Base-by-base conservation (phyloP, 2,888 invertebrate species). In the Morpho deidamia region DNA sequence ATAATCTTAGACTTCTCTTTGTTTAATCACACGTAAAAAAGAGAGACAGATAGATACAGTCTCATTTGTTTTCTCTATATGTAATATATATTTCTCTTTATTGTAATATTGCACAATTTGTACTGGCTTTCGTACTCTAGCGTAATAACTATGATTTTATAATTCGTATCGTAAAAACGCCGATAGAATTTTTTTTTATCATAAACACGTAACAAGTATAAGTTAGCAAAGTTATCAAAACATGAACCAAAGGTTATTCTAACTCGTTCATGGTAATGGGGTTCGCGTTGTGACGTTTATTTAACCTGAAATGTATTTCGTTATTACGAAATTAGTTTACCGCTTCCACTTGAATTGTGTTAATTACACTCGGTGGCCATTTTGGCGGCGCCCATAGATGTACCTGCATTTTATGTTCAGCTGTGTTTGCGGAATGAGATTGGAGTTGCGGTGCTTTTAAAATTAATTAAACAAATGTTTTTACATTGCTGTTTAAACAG, bases 341-440 rank as follows among this genome's bases (percentile, higher is more conserved):
- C 51, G 62, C 55, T 65, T 67, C 58, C 55, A 62, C 60, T 64
- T 66, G 58, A 61, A 56, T 59, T 63, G 51, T 62, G 68, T 65
- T 72, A 70, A 75, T 74, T 69, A 71, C 51, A 59, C 49, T 61
- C 50, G 53, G 53, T 56, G 59, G 64, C 53, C 64, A 65, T 70
- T 69, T 64, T 50, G 64, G 64, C 57, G 59, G 50, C 60, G 53
- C 60, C 60, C 59, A 58, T 12, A 14, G 12, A 14, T 23, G 7
- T 37, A 51, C 38, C 40, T 48, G 43, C 11, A 10, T 44, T 44
- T 51, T 44, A 44, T 45, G 45, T 45, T 45, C 40, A 52, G 45
- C 41, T 35, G 45, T 52, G 41, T 45, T 40, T 34, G 35, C 42
- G 34, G 42, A 49, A 42, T 42, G 49, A 49, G 49, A 42, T 39